Percentiles rank a stretch among this genome's conserved stretches.
phyloP scores from a whole-genome alignment of 1,140 invertebrate genomes.

The Eueides isabella region DNA sequence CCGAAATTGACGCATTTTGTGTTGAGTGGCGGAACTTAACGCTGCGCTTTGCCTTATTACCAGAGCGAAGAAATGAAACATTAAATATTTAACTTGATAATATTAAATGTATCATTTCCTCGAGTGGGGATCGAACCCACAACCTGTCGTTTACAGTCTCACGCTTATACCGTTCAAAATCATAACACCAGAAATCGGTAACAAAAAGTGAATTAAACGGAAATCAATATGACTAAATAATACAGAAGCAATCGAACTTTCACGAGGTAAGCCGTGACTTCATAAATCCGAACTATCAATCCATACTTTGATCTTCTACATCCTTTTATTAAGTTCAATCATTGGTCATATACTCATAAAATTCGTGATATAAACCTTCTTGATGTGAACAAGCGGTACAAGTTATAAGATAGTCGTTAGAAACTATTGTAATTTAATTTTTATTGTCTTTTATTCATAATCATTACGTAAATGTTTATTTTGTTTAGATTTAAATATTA shows the following conservation, averaged over 20 bases:
- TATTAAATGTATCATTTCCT: too few species aligned
- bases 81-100: too few species aligned
- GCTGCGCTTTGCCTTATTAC: too few species aligned
- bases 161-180: background rate
- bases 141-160: too few species aligned
- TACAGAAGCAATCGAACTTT: background rate
- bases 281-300: conserved; percentile 39
- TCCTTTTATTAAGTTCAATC: conserved; percentile 72
- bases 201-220: background rate
- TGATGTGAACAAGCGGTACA: conserved; percentile 22
- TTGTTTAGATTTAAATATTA: too few species aligned
- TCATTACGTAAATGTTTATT: too few species aligned
- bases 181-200: background rate
- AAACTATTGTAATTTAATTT: background rate
- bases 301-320: conserved; percentile 53
- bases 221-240: background rate
- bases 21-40: too few species aligned
- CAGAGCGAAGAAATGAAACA: too few species aligned
- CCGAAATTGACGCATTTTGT: too few species aligned
- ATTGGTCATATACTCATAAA: conserved; percentile 48
- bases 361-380: conserved; percentile 51
- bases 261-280: background rate
- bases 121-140: too few species aligned
- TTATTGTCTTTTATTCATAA: background rate
- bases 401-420: background rate